phyloP scores from a whole-genome alignment of 1,140 invertebrate species.

The Pentalonia nigronervosa region DNA sequence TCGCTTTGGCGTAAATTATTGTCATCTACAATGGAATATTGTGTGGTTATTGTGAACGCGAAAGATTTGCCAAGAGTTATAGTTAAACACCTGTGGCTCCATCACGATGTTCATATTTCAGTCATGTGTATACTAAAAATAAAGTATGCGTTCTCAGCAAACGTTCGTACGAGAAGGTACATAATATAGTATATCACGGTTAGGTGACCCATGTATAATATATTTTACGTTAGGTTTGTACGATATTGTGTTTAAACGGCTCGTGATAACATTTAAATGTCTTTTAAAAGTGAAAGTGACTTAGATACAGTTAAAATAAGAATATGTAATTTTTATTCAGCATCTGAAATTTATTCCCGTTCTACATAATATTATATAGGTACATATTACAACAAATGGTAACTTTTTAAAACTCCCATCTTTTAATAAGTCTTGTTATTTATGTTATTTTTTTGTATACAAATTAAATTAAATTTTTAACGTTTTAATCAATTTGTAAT shows the following conservation, averaged over 20 bases:
- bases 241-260: neutral
- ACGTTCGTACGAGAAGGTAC: neutral
- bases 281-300: constrained; percentile 23
- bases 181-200: neutral
- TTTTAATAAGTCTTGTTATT: neutral
- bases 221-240: neutral
- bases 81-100: neutral
- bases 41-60: neutral
- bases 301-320: neutral
- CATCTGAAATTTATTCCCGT: neutral
- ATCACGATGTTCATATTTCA: neutral
- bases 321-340: neutral
- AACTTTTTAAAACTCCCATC: neutral
- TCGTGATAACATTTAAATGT: neutral
- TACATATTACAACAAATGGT: neutral
- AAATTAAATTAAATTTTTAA: neutral
- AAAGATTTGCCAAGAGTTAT: neutral
- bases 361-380: neutral
- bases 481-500: neutral
- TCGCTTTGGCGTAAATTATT: neutral
- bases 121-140: neutral
- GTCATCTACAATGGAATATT: neutral
- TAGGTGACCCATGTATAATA: too few species aligned
- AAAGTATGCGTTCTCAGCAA: neutral
- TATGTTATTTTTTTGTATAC: neutral